Evolutionary conservation across 2,888 invertebrate species (phyloP).

Genomic region (Diarsia mendica): DNA sequence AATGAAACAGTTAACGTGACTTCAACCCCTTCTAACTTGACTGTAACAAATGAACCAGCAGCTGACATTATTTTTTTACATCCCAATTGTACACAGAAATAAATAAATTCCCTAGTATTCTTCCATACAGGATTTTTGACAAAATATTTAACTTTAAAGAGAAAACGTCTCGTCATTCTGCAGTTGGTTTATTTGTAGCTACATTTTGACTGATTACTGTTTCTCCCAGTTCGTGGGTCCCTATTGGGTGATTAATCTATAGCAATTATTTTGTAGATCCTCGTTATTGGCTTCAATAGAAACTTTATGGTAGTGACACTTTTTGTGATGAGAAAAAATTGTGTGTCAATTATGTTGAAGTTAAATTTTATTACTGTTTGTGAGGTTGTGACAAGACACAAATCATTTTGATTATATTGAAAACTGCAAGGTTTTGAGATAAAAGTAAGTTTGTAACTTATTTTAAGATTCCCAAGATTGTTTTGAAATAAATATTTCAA

Average conservation of each 20-base stretch:
- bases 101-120: constrained; percentile 26
- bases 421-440: not conserved
- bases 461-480: not conserved
- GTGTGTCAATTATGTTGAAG: constrained; percentile 51
- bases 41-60: constrained; percentile 52
- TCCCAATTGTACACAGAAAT: constrained; percentile 26
- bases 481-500: not conserved
- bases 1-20: constrained; percentile 32
- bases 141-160: constrained; percentile 58
- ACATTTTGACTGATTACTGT: constrained; percentile 62
- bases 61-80: constrained; percentile 51
- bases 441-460: too few species aligned
- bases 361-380: constrained; percentile 25
- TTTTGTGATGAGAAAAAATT: constrained; percentile 48
- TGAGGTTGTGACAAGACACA: constrained; percentile 22
- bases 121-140: constrained; percentile 37
- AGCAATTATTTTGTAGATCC: constrained; percentile 58
- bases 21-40: constrained; percentile 55
- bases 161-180: constrained; percentile 58
- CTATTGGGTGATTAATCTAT: constrained; percentile 64
- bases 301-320: constrained; percentile 54
- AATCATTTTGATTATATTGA: not conserved
- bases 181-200: constrained; percentile 61
- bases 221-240: constrained; percentile 29
- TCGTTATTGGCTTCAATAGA: constrained; percentile 43